Conservation (phyloP, 2,888 invertebrate genomes). For the Tipula confusa region DNA sequence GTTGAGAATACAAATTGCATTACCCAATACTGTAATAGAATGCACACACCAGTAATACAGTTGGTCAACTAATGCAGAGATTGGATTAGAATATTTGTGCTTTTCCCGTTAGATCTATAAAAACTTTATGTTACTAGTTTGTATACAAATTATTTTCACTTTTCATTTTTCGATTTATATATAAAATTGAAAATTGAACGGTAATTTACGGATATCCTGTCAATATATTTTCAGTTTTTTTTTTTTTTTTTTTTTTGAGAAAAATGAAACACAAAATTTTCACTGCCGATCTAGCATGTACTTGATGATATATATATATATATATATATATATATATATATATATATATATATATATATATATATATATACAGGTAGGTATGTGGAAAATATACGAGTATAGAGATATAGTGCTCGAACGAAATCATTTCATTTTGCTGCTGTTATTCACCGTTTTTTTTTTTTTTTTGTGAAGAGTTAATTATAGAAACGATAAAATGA, state of each 20-base stretch:
- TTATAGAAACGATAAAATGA: neutral
- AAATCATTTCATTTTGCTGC: neutral
- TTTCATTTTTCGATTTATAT: neutral
- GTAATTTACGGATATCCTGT: slow-evolving; percentile 25
- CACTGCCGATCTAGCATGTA: neutral
- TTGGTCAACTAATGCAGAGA: neutral
- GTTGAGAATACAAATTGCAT: too few relatives aligned
- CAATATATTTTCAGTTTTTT: too few relatives aligned
- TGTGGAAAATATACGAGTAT: too few relatives aligned
- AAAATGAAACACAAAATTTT: neutral
- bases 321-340: neutral
- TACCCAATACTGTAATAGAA: too few relatives aligned
- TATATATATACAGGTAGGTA: neutral
- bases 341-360: too few relatives aligned
- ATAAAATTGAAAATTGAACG: neutral
- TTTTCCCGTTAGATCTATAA: neutral
- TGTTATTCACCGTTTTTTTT: too few relatives aligned
- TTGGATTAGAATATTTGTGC: neutral
- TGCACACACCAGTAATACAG: neutral
- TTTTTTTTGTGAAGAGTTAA: neutral
- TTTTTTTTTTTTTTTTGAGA: too few relatives aligned
- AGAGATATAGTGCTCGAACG: neutral
- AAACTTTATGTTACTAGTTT: too few relatives aligned
- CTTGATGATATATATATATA: neutral
- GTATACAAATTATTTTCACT: neutral